phyloP scores from a whole-genome alignment of 1,140 invertebrate species.

The Diachasma alloeum region DNA sequence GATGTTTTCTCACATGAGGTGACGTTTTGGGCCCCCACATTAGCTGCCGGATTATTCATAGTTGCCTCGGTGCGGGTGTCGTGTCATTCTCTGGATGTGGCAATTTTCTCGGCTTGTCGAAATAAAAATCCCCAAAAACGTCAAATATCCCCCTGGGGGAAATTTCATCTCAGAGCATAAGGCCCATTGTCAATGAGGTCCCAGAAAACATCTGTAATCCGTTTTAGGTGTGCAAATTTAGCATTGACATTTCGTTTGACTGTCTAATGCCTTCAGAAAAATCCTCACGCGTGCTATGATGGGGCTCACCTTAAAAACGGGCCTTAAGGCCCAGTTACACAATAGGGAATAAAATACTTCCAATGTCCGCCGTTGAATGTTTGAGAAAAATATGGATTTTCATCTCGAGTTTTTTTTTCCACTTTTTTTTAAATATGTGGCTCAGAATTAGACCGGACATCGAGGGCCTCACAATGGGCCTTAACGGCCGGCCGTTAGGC shows the following conservation, averaged over 20 bases:
- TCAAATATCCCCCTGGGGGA: neutral
- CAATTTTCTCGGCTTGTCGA: neutral
- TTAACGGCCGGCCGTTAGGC: slow-evolving; percentile 50
- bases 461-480: slow-evolving; percentile 23
- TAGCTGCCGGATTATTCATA: slow-evolving; percentile 33
- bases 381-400: slow-evolving; percentile 7
- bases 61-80: neutral
- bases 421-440: slow-evolving; percentile 23
- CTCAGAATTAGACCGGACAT: slow-evolving; percentile 6
- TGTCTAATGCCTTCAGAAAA: slow-evolving; percentile 24
- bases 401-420: neutral
- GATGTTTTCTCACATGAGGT: slow-evolving; percentile 39
- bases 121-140: neutral
- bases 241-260: slow-evolving; percentile 47
- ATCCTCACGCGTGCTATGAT: slow-evolving; percentile 4
- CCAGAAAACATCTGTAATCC: slow-evolving; percentile 64
- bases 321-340: neutral
- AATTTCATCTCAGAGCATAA: neutral
- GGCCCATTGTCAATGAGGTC: slow-evolving; percentile 19
- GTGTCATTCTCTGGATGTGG: neutral
- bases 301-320: neutral
- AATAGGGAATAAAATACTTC: neutral
- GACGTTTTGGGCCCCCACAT: slow-evolving; percentile 36
- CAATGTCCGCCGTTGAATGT: neutral
- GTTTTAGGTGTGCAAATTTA: slow-evolving; percentile 64